Percentiles rank a stretch among this genome's conserved stretches.
These are phyloP conservation scores for Synergus umbraculus DNA, from an alignment of 2,888 invertebrate species.

Conservation along the genomic window DNA sequence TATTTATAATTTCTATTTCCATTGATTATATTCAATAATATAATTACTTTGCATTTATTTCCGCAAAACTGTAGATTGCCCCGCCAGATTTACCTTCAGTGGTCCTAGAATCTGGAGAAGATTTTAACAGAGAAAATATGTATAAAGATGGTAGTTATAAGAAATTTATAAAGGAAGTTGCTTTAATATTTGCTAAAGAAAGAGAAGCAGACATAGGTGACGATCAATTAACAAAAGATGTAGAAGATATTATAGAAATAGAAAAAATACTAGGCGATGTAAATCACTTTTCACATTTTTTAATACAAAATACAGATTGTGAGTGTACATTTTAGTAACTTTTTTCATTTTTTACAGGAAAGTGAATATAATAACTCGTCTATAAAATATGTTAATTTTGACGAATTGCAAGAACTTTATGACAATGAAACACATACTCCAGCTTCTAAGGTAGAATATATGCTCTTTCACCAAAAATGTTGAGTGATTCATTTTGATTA, in stretches of 20 bases:
- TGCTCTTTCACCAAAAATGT: no score
- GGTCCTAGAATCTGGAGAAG: not conserved
- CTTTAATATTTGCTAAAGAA: constrained; percentile 50
- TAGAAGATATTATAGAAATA: constrained; percentile 58
- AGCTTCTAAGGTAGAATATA: no score
- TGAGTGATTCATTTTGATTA: no score
- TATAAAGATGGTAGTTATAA: constrained; percentile 49
- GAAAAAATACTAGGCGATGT: constrained; percentile 44
- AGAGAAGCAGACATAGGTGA: constrained; percentile 52
- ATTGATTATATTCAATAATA: no score
- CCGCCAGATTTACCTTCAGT: not conserved
- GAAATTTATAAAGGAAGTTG: constrained; percentile 52
- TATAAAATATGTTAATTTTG: no score
- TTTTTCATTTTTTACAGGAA: no score
- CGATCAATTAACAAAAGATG: constrained; percentile 52
- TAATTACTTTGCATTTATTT: not conserved
- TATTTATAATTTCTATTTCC: no score
- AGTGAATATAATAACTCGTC: no score
- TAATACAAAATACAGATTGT: no score
- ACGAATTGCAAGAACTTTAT: no score
- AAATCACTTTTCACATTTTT: not conserved
- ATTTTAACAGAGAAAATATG: not conserved
- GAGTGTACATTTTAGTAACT: no score
- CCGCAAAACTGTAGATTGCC: not conserved
- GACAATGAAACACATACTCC: no score